These are phyloP conservation scores for Onthophagus sagittarius DNA, from an alignment of 2,888 invertebrate genomes.

Conservation along the genomic window DNA sequence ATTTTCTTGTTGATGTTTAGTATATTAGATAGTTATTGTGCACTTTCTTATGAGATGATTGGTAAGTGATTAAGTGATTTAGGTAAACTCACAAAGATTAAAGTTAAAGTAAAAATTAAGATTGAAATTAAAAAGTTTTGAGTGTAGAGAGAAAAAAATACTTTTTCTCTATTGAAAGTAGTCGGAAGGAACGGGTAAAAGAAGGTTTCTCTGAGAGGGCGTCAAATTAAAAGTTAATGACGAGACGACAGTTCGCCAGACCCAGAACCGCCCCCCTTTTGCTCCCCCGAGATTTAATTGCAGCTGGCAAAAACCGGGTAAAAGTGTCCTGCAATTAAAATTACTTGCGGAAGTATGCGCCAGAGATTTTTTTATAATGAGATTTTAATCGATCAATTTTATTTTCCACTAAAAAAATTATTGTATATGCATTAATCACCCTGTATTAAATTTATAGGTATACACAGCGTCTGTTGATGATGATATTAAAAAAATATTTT, in stretches of 20 bases:
- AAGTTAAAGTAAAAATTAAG: too few relatives aligned
- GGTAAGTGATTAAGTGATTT: not conserved
- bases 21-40: not conserved
- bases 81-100: not conserved
- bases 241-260: not conserved
- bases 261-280: not conserved
- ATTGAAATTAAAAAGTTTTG: too few relatives aligned
- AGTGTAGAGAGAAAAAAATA: too few relatives aligned
- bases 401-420: too few relatives aligned
- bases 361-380: not conserved
- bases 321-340: not conserved
- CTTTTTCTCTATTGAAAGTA: too few relatives aligned
- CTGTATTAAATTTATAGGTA: too few relatives aligned
- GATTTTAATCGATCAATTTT: not conserved
- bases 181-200: not conserved
- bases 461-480: too few relatives aligned
- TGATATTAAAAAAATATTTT: too few relatives aligned
- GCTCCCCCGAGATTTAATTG: not conserved
- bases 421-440: too few relatives aligned
- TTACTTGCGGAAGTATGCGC: not conserved
- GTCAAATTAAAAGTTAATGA: not conserved
- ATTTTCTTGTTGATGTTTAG: not conserved
- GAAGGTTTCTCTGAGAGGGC: not conserved
- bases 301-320: not conserved
- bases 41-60: not conserved